Evolutionary conservation across 1,140 invertebrate genomes (phyloP).

Genomic region (Acromyrmex heyeri): DNA sequence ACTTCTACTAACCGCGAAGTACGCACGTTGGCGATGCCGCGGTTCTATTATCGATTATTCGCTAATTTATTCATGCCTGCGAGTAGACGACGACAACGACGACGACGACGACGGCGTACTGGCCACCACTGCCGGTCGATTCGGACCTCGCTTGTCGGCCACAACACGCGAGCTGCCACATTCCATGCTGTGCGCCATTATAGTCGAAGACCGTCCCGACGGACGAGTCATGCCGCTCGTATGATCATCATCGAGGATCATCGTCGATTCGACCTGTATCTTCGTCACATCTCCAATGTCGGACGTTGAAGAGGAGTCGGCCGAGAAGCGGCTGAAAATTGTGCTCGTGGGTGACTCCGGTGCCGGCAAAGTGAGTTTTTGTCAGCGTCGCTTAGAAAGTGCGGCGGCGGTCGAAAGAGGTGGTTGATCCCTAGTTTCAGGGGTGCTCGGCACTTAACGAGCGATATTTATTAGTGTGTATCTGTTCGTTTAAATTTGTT

Average conservation of each 20-base stretch:
- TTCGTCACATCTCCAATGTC: constrained; percentile 85
- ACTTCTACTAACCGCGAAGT: not conserved
- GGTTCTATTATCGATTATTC: constrained; percentile 76
- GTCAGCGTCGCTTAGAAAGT: constrained; percentile 3
- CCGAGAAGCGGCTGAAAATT: constrained; percentile 92
- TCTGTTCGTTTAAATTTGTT: constrained; percentile 47
- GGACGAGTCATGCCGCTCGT: constrained; percentile 45
- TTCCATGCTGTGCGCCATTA: constrained; percentile 63
- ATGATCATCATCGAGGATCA: constrained; percentile 49
- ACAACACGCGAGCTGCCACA: constrained; percentile 61
- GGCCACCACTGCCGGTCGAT: constrained; percentile 73
- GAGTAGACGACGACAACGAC: constrained; percentile 64
- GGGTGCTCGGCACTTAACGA: not conserved
- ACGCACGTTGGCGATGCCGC: constrained; percentile 56
- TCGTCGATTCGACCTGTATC: not conserved
- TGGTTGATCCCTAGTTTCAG: constrained; percentile 49
- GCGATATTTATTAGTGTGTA: not conserved
- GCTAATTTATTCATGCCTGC: constrained; percentile 80
- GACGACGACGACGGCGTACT: constrained; percentile 73
- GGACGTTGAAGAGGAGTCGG: constrained; percentile 90
- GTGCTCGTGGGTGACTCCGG: constrained; percentile 93
- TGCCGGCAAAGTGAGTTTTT: constrained; percentile 92
- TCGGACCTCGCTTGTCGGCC: constrained; percentile 68
- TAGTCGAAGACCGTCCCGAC: constrained; percentile 59
- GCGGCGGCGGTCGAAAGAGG: not conserved